Percentiles rank a stretch among this genome's conserved stretches.
phyloP scores from a whole-genome alignment of 2,113 vertebrate species.

The Mirza zaza region DNA sequence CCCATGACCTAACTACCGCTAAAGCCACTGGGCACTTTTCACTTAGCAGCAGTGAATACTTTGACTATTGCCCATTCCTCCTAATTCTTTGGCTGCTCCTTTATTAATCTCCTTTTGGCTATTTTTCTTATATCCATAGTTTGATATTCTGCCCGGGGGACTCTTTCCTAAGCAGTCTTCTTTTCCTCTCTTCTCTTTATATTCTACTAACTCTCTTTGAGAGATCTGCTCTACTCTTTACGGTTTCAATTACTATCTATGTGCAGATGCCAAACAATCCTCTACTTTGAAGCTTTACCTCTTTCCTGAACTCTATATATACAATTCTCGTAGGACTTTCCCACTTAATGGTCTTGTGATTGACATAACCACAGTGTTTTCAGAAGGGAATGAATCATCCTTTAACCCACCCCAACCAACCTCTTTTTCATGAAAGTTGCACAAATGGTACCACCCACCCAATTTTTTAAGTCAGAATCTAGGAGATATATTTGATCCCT shows the following conservation, averaged over 20 bases:
- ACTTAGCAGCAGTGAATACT: not conserved
- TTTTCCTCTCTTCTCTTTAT: not conserved
- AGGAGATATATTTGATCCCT: not conserved
- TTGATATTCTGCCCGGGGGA: not conserved
- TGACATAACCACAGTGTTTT: not conserved
- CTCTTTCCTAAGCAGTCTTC: not conserved
- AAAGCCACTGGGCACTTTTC: not conserved
- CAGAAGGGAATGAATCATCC: not conserved
- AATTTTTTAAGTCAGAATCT: not conserved
- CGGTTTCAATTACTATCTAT: not conserved
- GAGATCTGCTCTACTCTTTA: not conserved
- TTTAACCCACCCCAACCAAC: not conserved
- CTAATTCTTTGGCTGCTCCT: not conserved
- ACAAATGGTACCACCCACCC: not conserved
- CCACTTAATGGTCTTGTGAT: not conserved
- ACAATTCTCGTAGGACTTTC: not conserved
- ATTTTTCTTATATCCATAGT: not conserved
- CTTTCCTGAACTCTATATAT: not conserved
- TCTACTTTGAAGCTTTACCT: not conserved
- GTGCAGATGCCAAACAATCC: not conserved
- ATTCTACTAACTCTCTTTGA: not conserved
- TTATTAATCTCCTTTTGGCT: not conserved
- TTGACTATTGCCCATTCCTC: not conserved
- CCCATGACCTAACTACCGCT: not conserved
- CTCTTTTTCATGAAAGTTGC: not conserved